These are phyloP conservation scores for Leptopilina syphax DNA, from an alignment of 2,888 invertebrate genomes.

Conservation along the genomic window DNA sequence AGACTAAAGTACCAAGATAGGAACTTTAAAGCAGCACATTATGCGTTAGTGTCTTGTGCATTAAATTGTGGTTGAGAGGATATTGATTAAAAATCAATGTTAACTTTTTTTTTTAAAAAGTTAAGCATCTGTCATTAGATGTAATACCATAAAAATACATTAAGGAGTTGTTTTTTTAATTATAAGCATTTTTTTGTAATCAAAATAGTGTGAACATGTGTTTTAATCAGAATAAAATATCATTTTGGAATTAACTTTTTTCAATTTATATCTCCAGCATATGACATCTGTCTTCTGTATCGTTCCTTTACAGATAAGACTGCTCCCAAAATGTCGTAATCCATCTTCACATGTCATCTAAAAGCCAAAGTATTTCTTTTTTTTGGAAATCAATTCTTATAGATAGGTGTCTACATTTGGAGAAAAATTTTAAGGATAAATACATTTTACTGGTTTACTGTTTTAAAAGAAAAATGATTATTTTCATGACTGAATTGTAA, in stretches of 20 bases:
- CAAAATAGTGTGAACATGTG: background rate
- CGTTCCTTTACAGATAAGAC: background rate
- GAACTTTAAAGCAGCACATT: too few species aligned
- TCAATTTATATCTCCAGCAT: background rate
- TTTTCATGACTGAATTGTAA: too few species aligned
- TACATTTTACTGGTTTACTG: background rate
- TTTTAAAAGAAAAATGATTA: too few species aligned
- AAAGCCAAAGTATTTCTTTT: background rate
- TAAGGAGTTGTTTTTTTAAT: too few species aligned
- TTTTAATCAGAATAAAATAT: background rate
- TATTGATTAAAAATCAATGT: too few species aligned
- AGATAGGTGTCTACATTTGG: background rate
- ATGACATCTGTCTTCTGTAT: constrained; percentile 6
- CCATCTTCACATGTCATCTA: constrained; percentile 9
- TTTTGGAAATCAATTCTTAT: background rate
- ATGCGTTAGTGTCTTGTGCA: too few species aligned
- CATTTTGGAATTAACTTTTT: background rate
- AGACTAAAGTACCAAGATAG: too few species aligned
- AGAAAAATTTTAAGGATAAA: background rate
- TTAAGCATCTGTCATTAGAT: too few species aligned
- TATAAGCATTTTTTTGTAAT: too few species aligned
- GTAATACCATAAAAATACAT: too few species aligned
- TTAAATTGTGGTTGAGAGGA: too few species aligned
- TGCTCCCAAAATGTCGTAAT: constrained; percentile 16
- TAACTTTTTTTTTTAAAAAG: too few species aligned